phyloP scores from a whole-genome alignment of 2,113 vertebrate species.

The Protomyctophum bolini region DNA sequence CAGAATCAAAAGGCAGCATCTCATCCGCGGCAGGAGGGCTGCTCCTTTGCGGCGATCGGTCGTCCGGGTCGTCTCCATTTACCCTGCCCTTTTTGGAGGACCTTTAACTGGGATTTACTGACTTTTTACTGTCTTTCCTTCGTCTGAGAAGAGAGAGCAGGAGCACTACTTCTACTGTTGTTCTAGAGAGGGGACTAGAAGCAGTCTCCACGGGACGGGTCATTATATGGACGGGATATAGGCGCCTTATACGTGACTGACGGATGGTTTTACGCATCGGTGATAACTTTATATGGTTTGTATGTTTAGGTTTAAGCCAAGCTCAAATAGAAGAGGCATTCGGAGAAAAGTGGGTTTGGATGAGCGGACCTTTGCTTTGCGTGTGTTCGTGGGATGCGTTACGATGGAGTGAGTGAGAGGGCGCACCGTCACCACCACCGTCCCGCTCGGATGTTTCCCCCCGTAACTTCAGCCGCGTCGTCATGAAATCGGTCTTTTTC shows the following conservation, averaged over 20 bases:
- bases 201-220: slow-evolving; percentile 55
- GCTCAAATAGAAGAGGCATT: not conserved
- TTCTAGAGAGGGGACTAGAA: slow-evolving; percentile 29
- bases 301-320: not conserved
- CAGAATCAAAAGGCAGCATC: slow-evolving; percentile 43
- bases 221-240: not conserved
- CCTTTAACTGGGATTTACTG: slow-evolving; percentile 29
- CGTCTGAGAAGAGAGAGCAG: slow-evolving; percentile 33
- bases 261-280: slow-evolving; percentile 17
- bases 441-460: not conserved
- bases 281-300: no score
- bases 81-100: slow-evolving; percentile 12
- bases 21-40: slow-evolving; percentile 50
- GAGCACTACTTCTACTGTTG: slow-evolving; percentile 32
- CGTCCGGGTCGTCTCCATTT: slow-evolving; percentile 1
- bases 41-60: slow-evolving; percentile 34
- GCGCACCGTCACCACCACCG: slow-evolving; percentile 4
- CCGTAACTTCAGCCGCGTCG: slow-evolving; percentile 50
- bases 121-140: not conserved
- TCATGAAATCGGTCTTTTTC: slow-evolving; percentile 88
- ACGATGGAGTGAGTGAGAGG: slow-evolving; percentile 59
- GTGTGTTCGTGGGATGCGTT: slow-evolving; percentile 1
- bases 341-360: not conserved
- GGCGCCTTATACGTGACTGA: not conserved
- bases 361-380: not conserved